Base-by-base conservation (phyloP, 2,888 invertebrate genomes). In the Drosophila multiciliata region DNA sequence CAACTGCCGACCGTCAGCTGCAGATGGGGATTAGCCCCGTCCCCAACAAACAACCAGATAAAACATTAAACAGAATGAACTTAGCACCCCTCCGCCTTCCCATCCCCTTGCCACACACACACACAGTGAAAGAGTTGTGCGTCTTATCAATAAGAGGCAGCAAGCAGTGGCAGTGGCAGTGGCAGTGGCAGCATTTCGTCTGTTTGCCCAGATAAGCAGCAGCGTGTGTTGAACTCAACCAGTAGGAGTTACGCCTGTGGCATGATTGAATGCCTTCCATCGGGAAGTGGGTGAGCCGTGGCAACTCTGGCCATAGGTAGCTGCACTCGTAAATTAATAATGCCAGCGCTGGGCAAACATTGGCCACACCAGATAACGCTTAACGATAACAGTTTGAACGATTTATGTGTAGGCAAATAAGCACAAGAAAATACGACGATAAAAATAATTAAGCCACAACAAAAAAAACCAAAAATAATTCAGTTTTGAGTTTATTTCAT, bases 241-340 rank as follows among this genome's bases (percentile, higher is more conserved):
- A 80, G 88, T 79, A 78, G 75, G 58, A 63, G 63, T n/a, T 54
- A 2, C 3, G 50, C 29, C 9, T 3, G 15, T 8, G 29, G 40
- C 59, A 63, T 88, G 84, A 85, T 87, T 82, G 87, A 84, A 84
- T 75, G 78, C 66, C 73, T 87, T 87, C 80, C 82, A 72, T 74
- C 79, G 42, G 26, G 17, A 53, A 40, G 26, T 40, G 32, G 59
- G 42, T 23, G 23, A 45, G 45, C 15, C 45, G 23, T 45, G 45
- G 45, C 45, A 23, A 26, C 45, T 26, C 26, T n/a, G 33, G 38
- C 11, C 26, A 55, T 67, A 81, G 83, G 84, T 77, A 84, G 70
- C 73, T 57, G 55, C 60, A 72, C 59, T 78, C 84, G 76, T 89
- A 89, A 86, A 87, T 82, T 72, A 76, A 72, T 84, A 80, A 77